These are phyloP conservation scores for Bufotes viridis DNA, from an alignment of 2,797 vertebrate genomes.

Conservation along the genomic window DNA sequence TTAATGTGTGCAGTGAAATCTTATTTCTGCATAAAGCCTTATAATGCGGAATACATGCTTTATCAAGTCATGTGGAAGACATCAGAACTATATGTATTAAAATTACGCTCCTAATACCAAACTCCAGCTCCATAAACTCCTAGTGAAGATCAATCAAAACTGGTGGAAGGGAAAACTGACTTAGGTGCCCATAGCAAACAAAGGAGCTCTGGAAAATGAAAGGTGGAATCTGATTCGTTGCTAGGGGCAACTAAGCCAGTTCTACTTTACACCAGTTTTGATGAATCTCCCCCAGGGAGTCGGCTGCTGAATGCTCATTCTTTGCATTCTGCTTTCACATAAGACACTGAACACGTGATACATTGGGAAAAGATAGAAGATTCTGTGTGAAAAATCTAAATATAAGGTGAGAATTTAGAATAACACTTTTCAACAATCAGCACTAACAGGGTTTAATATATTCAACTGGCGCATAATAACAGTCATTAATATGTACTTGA, in stretches of 20 bases:
- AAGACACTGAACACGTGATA: background rate
- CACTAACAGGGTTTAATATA: background rate
- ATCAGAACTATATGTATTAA: background rate
- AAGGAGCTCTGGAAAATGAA: too few relatives aligned
- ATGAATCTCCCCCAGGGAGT: background rate
- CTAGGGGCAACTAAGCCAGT: too few relatives aligned
- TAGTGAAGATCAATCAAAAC: too few relatives aligned
- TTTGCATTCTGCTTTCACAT: background rate
- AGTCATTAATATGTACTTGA: background rate
- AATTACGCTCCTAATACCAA: background rate
- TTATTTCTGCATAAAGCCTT: background rate
- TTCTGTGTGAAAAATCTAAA: background rate
- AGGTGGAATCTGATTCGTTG: too few relatives aligned
- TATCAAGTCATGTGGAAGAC: background rate
- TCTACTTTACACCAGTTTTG: too few relatives aligned
- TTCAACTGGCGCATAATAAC: background rate
- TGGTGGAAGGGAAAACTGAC: too few relatives aligned
- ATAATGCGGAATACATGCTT: background rate
- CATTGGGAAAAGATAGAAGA: background rate
- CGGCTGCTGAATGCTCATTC: background rate
- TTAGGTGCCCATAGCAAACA: too few relatives aligned
- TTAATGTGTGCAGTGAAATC: background rate
- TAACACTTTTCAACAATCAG: background rate
- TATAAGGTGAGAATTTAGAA: background rate
- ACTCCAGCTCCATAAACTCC: background rate